Base-by-base conservation (phyloP, 2,113 vertebrate genomes). In the Anas platyrhynchos region DNA sequence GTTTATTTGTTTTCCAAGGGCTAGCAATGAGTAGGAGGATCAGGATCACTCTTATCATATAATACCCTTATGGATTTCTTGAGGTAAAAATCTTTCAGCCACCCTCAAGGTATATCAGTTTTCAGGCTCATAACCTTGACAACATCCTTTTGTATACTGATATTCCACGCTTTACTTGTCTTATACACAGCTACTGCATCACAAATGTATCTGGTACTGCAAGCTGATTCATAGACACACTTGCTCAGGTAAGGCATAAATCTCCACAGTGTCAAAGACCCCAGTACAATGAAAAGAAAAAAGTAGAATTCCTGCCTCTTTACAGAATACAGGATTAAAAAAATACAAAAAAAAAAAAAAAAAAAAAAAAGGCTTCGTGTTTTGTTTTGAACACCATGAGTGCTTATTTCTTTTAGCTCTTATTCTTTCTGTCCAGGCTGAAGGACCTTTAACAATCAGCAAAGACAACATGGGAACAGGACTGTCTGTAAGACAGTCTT, bases 1-100 rank as follows among this genome's bases (percentile, higher is more conserved):
- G 69, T 88, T 72, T 96, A 74, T 95, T 92, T 93, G 83, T 75
- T 96, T 88, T 84, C 76, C 73, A 90, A 77, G 52, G 20, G 61
- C 75, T 72, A 77, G 32, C 27, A 87, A 48, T 44, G 27, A 89
- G 90, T 63, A 72, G 36, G 46, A 94, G 63, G 71, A 89, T 77
- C 79, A 75, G 68, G 76, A 93, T 83, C 91, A 81, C 50, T 65
- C 77, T 71, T 77, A 71, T 13, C 74, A 83, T 91, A 86, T 83
- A 93, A 86, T 44, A 68, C 7, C 16, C 41, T 55, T 66, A 89
- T 17, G 67, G 91, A 86, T 86, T 89, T 89, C 44, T 71, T 26
- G 54, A 71, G 17, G 34, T 71, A 83, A 61, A 83, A 83, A 61
- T 83, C 43, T 91, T 93, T 55, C 67, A 86, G 69, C 50, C 67